Base-by-base conservation (phyloP, 2,113 vertebrate species). In the Uropsilus gracilis region DNA sequence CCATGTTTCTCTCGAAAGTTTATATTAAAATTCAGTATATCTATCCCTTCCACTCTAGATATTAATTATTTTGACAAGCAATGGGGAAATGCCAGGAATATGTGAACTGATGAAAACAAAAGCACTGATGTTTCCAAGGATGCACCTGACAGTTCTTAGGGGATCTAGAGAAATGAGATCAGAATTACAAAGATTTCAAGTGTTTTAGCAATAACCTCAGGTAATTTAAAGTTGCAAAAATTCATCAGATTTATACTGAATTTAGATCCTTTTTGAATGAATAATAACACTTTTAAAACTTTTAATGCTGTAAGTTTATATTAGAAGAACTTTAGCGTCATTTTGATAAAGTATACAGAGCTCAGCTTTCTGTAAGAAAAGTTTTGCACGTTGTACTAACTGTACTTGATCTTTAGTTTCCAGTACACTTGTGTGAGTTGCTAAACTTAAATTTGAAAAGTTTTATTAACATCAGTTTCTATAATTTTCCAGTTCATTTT, bases 51-150 rank as follows among this genome's bases (percentile, higher is more conserved):
- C 71, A 61, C 55, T 95, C 44, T 64, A 94, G 75, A 94, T 96
- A 95, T 95, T 97, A 97, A 97, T 97, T 97, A 97, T 95, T 92
- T 96, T 96, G 97, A 97, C 92, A 95, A 96, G 94, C 92, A 92
- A 64, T 92, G 61, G 83, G 82, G 64, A 97, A 96, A 95, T 96
- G 95, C 91, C 82, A 90, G 48, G 78, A 95, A 90, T 72, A 46
- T 92, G 46, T 86, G 94, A 95, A 68, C 48, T 77, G 83, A 92
- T 86, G 42, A 89, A 96, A 97, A 95, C 95, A 95, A 94, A 97
- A 95, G 88, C 69, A 61, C 24, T 86, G 76, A 59, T 59, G 94
- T 89, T 96, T 91, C 90, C 75, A 86, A 94, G 83, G 94, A 87
- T 91, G 90, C 92, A 92, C 78, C 94, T 87, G 95, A 96, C 86